These are phyloP conservation scores for Nylanderia fulva DNA, from an alignment of 1,140 invertebrate genomes.

Conservation along the genomic window DNA sequence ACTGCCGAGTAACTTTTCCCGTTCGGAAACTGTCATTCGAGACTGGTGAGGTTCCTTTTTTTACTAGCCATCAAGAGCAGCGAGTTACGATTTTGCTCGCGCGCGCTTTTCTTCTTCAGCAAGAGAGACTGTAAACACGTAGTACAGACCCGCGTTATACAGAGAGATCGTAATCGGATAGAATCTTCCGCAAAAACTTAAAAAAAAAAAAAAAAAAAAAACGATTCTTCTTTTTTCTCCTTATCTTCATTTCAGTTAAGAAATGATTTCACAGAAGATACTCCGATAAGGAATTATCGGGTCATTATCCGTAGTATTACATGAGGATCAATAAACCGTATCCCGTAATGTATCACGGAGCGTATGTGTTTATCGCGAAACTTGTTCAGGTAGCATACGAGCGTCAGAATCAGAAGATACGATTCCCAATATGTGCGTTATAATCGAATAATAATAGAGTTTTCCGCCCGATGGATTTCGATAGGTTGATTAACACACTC, in stretches of 20 bases:
- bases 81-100: background rate
- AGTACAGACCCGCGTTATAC: background rate
- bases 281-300: background rate
- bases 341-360: background rate
- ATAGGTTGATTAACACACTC: conserved; percentile 34
- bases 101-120: background rate
- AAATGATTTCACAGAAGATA: too few relatives aligned
- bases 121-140: background rate
- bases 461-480: background rate
- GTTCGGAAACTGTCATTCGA: conserved; percentile 21
- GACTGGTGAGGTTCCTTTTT: conserved; percentile 14
- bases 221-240: background rate
- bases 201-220: too few relatives aligned
- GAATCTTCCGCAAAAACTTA: background rate
- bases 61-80: conserved; percentile 23
- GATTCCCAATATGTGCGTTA: background rate
- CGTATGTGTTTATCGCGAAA: background rate
- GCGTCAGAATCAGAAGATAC: background rate
- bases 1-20: conserved; percentile 52
- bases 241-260: too few relatives aligned
- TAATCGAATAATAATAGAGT: conserved; percentile 10
- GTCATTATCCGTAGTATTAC: background rate
- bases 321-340: background rate
- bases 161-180: background rate
- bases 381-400: background rate